These are phyloP conservation scores for Apis laboriosa DNA, from an alignment of 1,140 invertebrate genomes.

Conservation along the genomic window DNA sequence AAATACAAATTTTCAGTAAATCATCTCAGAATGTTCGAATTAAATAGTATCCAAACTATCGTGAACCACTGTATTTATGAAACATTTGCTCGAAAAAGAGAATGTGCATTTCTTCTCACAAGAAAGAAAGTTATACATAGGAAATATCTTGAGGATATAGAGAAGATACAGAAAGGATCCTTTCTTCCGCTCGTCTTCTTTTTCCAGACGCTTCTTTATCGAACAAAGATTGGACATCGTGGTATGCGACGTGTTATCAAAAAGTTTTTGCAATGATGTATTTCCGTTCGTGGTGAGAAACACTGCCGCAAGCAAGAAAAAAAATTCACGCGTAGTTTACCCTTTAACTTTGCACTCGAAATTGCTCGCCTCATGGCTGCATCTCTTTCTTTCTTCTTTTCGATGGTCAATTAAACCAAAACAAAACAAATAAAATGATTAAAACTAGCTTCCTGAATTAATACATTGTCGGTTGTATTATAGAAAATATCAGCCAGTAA, in stretches of 20 bases:
- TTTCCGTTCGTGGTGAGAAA: conserved; percentile 1
- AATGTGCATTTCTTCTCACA: too few relatives aligned
- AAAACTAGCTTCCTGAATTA: neutral
- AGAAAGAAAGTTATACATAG: neutral
- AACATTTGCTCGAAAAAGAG: too few relatives aligned
- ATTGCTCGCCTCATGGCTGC: neutral
- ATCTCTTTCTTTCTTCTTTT: neutral
- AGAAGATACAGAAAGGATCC: neutral
- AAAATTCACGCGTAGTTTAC: neutral
- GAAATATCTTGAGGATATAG: neutral
- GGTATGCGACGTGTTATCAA: neutral
- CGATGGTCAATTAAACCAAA: neutral
- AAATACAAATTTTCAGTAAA: too few relatives aligned
- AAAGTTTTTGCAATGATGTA: neutral
- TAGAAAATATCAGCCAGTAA: too few relatives aligned
- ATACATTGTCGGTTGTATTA: too few relatives aligned
- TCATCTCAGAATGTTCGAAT: too few relatives aligned
- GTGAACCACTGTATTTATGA: too few relatives aligned
- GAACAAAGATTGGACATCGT: neutral
- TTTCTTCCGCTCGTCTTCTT: neutral
- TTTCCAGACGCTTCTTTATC: neutral
- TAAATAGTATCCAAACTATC: too few relatives aligned
- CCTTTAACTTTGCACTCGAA: neutral
- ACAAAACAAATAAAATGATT: neutral
- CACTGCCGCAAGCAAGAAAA: neutral